Evolutionary conservation across 2,888 invertebrate genomes (phyloP), one percentile per base, ranked within the genome.

Genomic region (Drosophila melanosoma): DNA sequence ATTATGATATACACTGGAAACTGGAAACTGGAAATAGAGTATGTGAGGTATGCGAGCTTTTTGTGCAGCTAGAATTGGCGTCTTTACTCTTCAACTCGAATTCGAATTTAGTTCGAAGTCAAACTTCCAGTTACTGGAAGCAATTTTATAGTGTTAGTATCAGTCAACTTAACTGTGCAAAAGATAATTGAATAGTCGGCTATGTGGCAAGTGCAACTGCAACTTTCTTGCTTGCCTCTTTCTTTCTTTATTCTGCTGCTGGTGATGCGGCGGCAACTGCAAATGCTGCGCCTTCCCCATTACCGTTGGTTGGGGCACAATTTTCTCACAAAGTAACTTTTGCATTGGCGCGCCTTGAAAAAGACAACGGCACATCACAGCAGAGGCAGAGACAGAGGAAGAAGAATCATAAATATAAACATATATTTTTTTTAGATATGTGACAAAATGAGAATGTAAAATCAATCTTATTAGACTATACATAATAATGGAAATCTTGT

Each of bases 281-380:
- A 29, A 40, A 36, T 52, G 70, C 66, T 61, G 51, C 63, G 57
- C 77, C 70, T 71, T 74, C 79, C 65, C 80, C 62, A 87, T 76
- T 80, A 90, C 77, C 74, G 89, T 84, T 84, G 89, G 90, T 84
- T 87, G 89, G 82, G 80, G 77, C 89, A 79, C 78, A 87, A 89
- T 87, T 84, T 86, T 86, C 90, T 87, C 89, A 89, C 82, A 79
- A 68, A 69, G 53, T 68, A 63, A 57, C 82, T 74, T 68, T 70
- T 74, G 81, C 85, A 75, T 76, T 81, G 87, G 81, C 87, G 74
- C 85, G 88, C 89, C 85, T 89, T 79, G 67, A 66, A 87, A 89
- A 82, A 82, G 90, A 82, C 81, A 89, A 89, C 78, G 78, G 67
- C 75, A 81, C 53, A 69, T 79, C 63, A 70, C 40, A 45, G 52